phyloP scores from a whole-genome alignment of 2,888 invertebrate genomes.

The Sclerodermus sp. region DNA sequence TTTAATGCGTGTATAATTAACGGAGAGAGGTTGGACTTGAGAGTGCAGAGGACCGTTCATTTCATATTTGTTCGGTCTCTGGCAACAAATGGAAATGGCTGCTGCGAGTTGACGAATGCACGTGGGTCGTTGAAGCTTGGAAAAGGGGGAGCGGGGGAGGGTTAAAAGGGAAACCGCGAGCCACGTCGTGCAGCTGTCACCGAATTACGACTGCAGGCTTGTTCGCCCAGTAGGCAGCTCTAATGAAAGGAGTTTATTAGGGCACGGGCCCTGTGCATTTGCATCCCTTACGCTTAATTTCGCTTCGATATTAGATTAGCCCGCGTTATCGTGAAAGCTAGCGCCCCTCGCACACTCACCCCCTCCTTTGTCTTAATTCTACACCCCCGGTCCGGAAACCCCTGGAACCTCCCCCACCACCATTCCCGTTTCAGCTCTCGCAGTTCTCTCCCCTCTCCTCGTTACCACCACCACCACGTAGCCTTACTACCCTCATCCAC shows the following conservation, averaged over 20 bases:
- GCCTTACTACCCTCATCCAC: too few relatives aligned
- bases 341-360: too few relatives aligned
- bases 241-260: slow-evolving; percentile 52
- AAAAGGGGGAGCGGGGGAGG: slow-evolving; percentile 4
- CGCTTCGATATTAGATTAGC: slow-evolving; percentile 45
- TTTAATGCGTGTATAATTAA: too few relatives aligned
- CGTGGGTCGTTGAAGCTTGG: background rate
- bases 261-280: slow-evolving; percentile 36
- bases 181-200: slow-evolving; percentile 41
- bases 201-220: slow-evolving; percentile 41
- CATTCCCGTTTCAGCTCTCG: too few relatives aligned
- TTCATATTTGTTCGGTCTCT: slow-evolving; percentile 31
- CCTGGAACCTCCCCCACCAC: too few relatives aligned
- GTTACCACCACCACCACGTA: too few relatives aligned
- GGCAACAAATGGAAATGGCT: too few relatives aligned
- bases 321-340: slow-evolving; percentile 22
- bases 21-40: too few relatives aligned
- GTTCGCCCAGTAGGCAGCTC: slow-evolving; percentile 42
- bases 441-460: too few relatives aligned
- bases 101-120: background rate
- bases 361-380: too few relatives aligned
- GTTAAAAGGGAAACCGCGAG: slow-evolving; percentile 28
- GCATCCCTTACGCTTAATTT: slow-evolving; percentile 48
- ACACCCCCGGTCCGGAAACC: too few relatives aligned
- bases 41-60: too few relatives aligned